A percentile compares a stretch with the other conserved stretches of the same genome.
phyloP scores from a whole-genome alignment of 2,113 vertebrate genomes.

The Isurus oxyrinchus region DNA sequence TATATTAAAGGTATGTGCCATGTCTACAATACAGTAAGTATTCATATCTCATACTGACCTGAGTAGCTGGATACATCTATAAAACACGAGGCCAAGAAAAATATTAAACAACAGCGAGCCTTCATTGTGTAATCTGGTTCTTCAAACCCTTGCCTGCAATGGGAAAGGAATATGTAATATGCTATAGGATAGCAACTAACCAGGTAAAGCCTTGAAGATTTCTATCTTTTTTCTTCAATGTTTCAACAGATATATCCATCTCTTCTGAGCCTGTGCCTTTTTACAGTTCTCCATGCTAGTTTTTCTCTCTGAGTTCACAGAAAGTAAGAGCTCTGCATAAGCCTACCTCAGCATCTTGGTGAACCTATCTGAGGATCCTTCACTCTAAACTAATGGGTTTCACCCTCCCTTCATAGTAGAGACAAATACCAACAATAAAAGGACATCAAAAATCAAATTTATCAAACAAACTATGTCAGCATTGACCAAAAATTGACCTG shows the following conservation, averaged over 20 bases:
- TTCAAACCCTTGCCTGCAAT: background rate
- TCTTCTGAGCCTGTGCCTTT: background rate
- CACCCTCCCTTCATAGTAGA: background rate
- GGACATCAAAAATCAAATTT: background rate
- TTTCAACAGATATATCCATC: background rate
- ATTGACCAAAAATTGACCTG: background rate
- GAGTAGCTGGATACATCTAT: background rate
- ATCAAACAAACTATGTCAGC: background rate
- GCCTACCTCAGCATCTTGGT: background rate
- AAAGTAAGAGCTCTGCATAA: background rate
- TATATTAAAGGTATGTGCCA: too few relatives aligned
- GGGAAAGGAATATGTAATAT: background rate
- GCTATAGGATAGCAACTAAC: background rate
- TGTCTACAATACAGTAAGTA: background rate
- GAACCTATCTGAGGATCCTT: background rate
- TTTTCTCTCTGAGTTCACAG: background rate
- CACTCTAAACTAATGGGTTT: background rate
- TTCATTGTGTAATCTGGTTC: slow-evolving; percentile 18
- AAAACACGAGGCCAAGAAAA: background rate
- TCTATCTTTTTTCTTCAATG: background rate
- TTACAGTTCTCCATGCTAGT: background rate
- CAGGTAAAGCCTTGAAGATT: background rate
- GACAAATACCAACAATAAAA: background rate
- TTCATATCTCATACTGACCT: slow-evolving; percentile 10
- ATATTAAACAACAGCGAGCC: background rate